Evolutionary conservation across 2,113 vertebrate genomes (phyloP), one percentile per base, ranked within the genome.

Genomic region (Grus americana): DNA sequence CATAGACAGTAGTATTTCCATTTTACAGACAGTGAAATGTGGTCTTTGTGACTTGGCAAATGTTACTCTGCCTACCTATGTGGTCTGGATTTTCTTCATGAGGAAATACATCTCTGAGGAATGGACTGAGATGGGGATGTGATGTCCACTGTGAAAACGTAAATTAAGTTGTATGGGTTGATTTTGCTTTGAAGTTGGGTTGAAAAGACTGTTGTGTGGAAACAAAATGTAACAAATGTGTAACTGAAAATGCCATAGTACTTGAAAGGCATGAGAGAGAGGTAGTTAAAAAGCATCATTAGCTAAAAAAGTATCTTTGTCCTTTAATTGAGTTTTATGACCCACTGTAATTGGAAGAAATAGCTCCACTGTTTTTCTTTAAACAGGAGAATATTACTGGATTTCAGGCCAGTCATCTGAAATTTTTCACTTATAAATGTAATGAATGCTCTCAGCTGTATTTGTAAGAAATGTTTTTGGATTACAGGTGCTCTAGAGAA

Each of bases 401-500:
- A 72, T 90, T 95, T 95, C 26, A 84, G 92, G 75, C 24, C 34
- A 71, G 36, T 86, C 52, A 44, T 57, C 47, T 94, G 79, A 88
- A 96, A 88, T 46, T 74, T 91, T 95, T 87, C 38, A 26, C 49
- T 92, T 96, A 58, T 7, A 85, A 95, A 72, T 1, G 9, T 79
- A 91, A 72, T 72, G 57, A 87, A 91, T 93, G 57, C 38, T 92
- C 75, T 91, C 89, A 86, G n/a, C 44, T 93, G 44, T 88, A 81
- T 93, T 96, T 75, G 34, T 92, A 85, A 74, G 65, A 79, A 91
- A 67, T 91, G 75, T 86, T 94, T 96, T 88, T 88, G 40, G 65
- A 79, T 96, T 97, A 85, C 73, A 79, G 76, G 66, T 93, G 67
- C 66, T 74, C 44, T 66, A 34, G 62, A 97, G 91, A 88, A 97